Percentiles rank a stretch among this genome's conserved stretches.
Conservation (phyloP, 1,140 invertebrate species). For the Cydia splendana region DNA sequence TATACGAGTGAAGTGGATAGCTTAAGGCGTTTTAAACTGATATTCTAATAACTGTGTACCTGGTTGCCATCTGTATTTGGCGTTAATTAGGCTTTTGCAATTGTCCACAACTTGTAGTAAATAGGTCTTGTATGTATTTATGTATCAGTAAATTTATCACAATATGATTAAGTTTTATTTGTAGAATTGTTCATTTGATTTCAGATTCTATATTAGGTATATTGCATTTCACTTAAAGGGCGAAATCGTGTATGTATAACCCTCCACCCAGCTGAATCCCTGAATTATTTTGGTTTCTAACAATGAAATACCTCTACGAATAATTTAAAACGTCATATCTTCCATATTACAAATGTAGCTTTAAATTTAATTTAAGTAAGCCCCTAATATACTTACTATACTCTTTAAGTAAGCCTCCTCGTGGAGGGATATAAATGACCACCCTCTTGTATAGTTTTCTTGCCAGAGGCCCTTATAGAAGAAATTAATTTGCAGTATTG, state of each 20-base stretch:
- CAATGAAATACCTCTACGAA: not conserved
- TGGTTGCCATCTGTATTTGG: conserved; percentile 49
- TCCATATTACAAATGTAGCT: conserved; percentile 1
- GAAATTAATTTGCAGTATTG: conserved; percentile 37
- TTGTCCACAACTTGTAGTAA: conserved; percentile 43
- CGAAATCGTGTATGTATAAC: conserved; percentile 14
- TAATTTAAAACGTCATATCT: not conserved
- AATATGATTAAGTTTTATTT: conserved; percentile 25
- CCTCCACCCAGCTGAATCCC: not conserved
- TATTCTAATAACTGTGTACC: conserved; percentile 57
- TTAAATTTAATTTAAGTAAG: not conserved
- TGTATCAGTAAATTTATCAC: conserved; percentile 30
- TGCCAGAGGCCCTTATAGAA: conserved; percentile 29
- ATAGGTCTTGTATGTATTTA: conserved; percentile 36
- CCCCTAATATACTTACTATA: too few relatives aligned
- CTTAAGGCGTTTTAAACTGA: conserved; percentile 45
- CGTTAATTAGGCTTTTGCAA: conserved; percentile 47
- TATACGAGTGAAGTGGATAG: conserved; percentile 40
- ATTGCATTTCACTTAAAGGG: not conserved
- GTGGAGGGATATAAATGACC: not conserved
- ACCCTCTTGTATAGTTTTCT: conserved; percentile 29
- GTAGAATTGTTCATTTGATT: not conserved
- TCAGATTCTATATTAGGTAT: not conserved
- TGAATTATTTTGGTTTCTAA: not conserved
- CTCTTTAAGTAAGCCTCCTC: not conserved